Percentiles rank a stretch among this genome's conserved stretches.
Conservation (phyloP, 2,797 vertebrate species). For the Acanthurus tractus region DNA sequence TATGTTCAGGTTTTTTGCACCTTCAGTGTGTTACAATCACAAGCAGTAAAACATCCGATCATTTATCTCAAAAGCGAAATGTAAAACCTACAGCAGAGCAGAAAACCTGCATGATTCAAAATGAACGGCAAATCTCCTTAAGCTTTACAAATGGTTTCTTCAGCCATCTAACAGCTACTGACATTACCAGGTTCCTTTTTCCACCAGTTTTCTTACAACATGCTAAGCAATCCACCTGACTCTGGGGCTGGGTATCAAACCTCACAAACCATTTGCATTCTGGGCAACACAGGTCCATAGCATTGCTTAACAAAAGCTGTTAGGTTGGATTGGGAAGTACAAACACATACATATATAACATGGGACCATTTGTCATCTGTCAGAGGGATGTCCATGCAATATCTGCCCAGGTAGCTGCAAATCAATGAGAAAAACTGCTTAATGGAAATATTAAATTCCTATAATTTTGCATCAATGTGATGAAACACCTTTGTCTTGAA, state of each 20-base stretch:
- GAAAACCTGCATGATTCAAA: slow-evolving; percentile 19
- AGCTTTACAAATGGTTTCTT: slow-evolving; percentile 11
- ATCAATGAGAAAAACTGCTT: slow-evolving; percentile 19
- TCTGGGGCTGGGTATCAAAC: slow-evolving; percentile 56
- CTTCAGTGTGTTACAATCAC: slow-evolving; percentile 80
- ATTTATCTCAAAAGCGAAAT: slow-evolving; percentile 44
- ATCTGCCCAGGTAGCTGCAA: slow-evolving; percentile 7
- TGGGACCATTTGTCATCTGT: neutral
- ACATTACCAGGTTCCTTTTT: neutral
- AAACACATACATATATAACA: neutral
- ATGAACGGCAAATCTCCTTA: slow-evolving; percentile 33
- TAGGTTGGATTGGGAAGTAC: no score
- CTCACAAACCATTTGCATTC: neutral
- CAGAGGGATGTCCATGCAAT: neutral
- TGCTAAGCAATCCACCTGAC: slow-evolving; percentile 15
- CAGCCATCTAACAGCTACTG: slow-evolving; percentile 15
- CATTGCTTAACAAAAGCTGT: no score
- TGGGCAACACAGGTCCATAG: neutral
- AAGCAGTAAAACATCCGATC: slow-evolving; percentile 57
- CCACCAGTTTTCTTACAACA: slow-evolving; percentile 1
- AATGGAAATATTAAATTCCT: slow-evolving; percentile 34
- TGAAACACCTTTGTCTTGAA: slow-evolving; percentile 37
- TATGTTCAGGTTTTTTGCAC: slow-evolving; percentile 63
- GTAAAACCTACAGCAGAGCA: slow-evolving; percentile 47
- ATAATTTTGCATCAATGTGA: slow-evolving; percentile 72